Evolutionary conservation across 1,140 invertebrate species (phyloP).

Genomic region (Adelges cooleyi): DNA sequence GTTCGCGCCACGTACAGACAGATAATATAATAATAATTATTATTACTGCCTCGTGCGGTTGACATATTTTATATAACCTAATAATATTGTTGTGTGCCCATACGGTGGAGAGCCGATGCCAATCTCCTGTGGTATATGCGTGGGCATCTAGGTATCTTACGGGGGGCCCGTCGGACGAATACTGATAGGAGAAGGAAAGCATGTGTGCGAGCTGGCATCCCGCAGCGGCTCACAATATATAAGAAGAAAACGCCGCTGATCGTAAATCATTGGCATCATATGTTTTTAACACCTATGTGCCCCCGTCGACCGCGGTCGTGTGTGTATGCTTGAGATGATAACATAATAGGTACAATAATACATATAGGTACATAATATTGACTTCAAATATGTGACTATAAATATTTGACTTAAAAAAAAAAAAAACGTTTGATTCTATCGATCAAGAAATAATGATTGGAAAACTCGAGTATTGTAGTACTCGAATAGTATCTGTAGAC

Average conservation of each 20-base stretch:
- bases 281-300: slow-evolving; percentile 16
- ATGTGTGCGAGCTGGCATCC: background rate
- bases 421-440: background rate
- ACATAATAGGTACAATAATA: too few species aligned
- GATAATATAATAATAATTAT: too few species aligned
- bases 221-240: background rate
- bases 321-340: too few species aligned
- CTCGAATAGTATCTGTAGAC: background rate
- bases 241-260: background rate
- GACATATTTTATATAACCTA: too few species aligned
- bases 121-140: background rate
- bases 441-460: background rate
- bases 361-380: too few species aligned
- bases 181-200: background rate
- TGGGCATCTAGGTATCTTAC: too few species aligned
- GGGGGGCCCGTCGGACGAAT: too few species aligned
- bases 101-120: background rate
- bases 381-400: too few species aligned
- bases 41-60: too few species aligned
- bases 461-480: background rate
- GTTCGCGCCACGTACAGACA: too few species aligned
- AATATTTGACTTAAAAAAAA: too few species aligned
- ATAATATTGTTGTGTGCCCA: too few species aligned
- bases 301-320: background rate
- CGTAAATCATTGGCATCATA: slow-evolving; percentile 7